Base-by-base conservation (phyloP, 2,113 vertebrate genomes). In the Thymallus thymallus region DNA sequence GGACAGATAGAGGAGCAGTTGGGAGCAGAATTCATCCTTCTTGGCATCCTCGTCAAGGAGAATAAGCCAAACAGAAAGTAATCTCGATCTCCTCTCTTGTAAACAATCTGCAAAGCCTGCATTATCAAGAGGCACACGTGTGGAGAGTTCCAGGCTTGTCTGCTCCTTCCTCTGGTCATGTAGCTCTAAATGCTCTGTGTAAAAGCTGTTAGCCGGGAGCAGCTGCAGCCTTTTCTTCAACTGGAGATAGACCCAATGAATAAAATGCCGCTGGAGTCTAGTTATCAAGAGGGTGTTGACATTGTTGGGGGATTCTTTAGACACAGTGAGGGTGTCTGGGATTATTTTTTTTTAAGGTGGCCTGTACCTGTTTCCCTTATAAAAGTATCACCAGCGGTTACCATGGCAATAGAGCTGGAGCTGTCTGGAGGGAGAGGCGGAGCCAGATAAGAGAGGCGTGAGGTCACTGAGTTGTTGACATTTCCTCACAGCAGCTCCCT, bases 381-480 rank as follows among this genome's bases (percentile, higher is more conserved):
- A 18, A 51, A 5, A 51, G 48, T 18, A 51, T 51, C 48, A 51
- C 46, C 16, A 14, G 46, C 14, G 14, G 14, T 51, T 18, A 51
- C 48, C 48, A 18, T 51, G 12, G 18, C 48, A 18, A 16, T 51
- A 5, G 48, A 51, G 48, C 48, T 51, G 14, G 35, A 41, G 35
- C 35, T 41, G 9, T 41, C 35, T 41, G 35, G 35, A 41, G 35
- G 35, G 35, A 41, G 35, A 41, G 35, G 35, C 9, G 9, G 9
- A 14, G 14, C 48, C 48, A 51, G 48, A 51, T 51, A 51, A 91
- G 82, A 82, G 67, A 68, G 45, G 74, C 32, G 77, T 67, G 80
- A 87, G 87, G 88, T 90, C 88, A 86, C 82, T 64, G 80, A 89
- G 89, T 85, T 90, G 88, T 89, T 91, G 88, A 92, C 90, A 91